phyloP scores from a whole-genome alignment of 2,113 vertebrate genomes.

The Capreolus pygargus region DNA sequence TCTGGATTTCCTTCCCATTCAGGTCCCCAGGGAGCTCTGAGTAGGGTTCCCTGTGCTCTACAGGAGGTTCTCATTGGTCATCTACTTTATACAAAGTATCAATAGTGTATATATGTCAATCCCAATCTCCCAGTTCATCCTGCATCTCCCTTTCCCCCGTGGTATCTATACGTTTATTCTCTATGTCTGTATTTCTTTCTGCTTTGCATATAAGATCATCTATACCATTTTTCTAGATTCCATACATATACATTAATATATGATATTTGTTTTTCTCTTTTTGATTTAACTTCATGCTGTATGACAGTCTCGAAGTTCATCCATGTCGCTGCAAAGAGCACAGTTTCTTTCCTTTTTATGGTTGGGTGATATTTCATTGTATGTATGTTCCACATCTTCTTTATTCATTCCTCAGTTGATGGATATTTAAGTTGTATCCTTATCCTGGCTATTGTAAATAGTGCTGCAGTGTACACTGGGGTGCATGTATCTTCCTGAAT shows the following conservation, averaged over 20 bases:
- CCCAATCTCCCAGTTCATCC: not conserved
- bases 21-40: not conserved
- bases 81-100: not conserved
- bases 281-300: not conserved
- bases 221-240: not conserved
- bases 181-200: not conserved
- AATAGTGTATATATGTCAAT: not conserved
- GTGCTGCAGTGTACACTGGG: not conserved
- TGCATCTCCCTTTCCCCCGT: not conserved
- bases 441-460: not conserved
- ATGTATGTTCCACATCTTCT: not conserved
- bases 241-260: not conserved
- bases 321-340: not conserved
- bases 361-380: not conserved
- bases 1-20: not conserved
- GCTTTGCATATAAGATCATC: not conserved
- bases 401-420: not conserved
- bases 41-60: not conserved
- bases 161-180: not conserved
- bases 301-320: not conserved
- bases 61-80: not conserved
- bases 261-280: not conserved
- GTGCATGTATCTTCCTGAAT: not conserved
- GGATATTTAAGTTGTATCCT: not conserved
- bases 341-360: not conserved